Base-by-base conservation (phyloP, 2,888 invertebrate genomes). In the Thumatha senex region DNA sequence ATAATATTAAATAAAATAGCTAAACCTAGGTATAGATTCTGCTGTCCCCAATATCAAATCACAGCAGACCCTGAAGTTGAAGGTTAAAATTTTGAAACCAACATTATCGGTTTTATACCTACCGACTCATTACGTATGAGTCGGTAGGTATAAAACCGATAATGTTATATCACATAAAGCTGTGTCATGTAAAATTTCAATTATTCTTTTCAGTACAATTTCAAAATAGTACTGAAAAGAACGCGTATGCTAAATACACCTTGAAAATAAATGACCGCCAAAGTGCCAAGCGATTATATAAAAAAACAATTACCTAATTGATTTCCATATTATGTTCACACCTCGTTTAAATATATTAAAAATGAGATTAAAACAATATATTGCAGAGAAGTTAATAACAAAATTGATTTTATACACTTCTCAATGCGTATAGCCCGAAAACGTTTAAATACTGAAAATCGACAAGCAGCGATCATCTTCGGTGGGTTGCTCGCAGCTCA, bases 341-440 rank as follows among this genome's bases (percentile, higher is more conserved):
- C 59, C 69, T 77, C 61, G 52, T 84, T 79, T 70, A 59, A 61
- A 65, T 58, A 67, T 65, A 75, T 77, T 78, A 76, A 77, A 77
- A 69, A 64, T 63, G 63, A 73, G 64, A 67, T 65, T 63, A 58
- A 61, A 63, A 66, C 52, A 70, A 74, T 72, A 72, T 70, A 63
- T 61, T 72, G 72, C 74, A 68, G 40, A 43, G 46, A 58, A 49
- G 76, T 82, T 80, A 84, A 84, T 84, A 83, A 74, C 50, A 59
- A 44, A 86, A 89, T 88, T 72, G 79, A 89, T 89, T 86, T 11
- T 57, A 10, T 36, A 70, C 63, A 72, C 68, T 33, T 79, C 68
- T 87, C 72, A 80, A 76, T 66, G 80, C 85, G 85, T 83, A 61
- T 54, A 73, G 33, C 29, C 11, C 11, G 24, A 45, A 54, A 50